Evolutionary conservation across 2,888 invertebrate genomes (phyloP).

Genomic region (Agrochola macilenta): DNA sequence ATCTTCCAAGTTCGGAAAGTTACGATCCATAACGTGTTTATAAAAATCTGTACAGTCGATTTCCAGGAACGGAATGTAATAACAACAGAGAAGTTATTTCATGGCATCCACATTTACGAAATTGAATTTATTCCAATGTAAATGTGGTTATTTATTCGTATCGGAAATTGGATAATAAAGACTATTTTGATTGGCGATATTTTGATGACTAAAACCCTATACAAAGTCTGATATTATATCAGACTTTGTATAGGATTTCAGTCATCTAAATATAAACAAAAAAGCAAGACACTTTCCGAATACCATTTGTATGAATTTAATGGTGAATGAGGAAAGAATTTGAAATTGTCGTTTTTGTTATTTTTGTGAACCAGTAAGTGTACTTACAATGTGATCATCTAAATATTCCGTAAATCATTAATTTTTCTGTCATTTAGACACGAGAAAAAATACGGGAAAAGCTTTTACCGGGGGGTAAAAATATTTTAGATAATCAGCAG

Average conservation of each 20-base stretch:
- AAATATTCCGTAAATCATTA: neutral
- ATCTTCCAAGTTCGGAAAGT: neutral
- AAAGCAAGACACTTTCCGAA: neutral
- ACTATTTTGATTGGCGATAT: too few species aligned
- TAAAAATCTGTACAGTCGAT: neutral
- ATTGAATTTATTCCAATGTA: slow-evolving; percentile 35
- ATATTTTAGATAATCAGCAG: neutral
- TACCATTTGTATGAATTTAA: slow-evolving; percentile 15
- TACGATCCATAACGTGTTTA: neutral
- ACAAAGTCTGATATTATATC: too few species aligned
- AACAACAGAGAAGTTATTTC: slow-evolving; percentile 11
- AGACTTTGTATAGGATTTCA: neutral
- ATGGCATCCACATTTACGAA: slow-evolving; percentile 9
- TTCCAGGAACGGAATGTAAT: neutral
- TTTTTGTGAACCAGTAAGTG: neutral
- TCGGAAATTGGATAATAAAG: slow-evolving; percentile 18
- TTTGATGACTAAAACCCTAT: too few species aligned
- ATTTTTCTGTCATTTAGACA: neutral
- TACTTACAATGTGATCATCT: neutral
- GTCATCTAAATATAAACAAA: neutral
- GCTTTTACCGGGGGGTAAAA: neutral
- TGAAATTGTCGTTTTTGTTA: neutral
- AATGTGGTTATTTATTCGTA: slow-evolving; percentile 38
- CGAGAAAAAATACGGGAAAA: neutral
- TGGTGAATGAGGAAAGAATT: neutral